phyloP scores from a whole-genome alignment of 2,888 invertebrate genomes.

The Scelioninae gen. 2 region DNA sequence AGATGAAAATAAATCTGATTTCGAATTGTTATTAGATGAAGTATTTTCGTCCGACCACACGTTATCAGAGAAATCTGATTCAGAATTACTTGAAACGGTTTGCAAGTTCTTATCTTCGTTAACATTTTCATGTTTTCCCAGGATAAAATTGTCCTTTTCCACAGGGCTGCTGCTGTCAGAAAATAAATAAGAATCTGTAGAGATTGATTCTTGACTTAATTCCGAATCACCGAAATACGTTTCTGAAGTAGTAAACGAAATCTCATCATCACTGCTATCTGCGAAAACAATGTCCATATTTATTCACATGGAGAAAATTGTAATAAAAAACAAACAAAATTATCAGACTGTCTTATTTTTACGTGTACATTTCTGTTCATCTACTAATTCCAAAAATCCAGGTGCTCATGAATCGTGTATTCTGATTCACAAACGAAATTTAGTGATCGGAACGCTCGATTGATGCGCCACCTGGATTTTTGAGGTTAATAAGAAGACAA shows the following conservation, averaged over 20 bases:
- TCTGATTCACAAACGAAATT: no score
- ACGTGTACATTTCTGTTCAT: no score
- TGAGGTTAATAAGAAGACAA: no score
- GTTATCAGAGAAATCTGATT: not conserved
- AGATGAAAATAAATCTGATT: conserved; percentile 3
- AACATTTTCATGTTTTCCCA: not conserved
- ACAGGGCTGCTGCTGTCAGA: conserved; percentile 10
- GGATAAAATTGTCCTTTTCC: no score
- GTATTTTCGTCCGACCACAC: not conserved
- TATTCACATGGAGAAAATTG: no score
- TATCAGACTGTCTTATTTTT: no score
- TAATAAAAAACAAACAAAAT: no score
- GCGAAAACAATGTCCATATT: no score
- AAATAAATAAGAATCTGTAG: not conserved
- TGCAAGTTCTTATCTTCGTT: not conserved
- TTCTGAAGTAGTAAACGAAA: conserved; percentile 18
- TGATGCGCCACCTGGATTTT: no score
- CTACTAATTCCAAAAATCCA: no score
- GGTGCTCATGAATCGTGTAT: no score
- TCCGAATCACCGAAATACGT: conserved; percentile 24
- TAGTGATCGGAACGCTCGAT: no score
- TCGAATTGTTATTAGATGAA: not conserved
- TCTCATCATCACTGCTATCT: conserved; percentile 20
- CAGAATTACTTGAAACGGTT: not conserved
- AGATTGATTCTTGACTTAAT: conserved; percentile 29